phyloP scores from a whole-genome alignment of 2,797 vertebrate genomes.

The Danio choprae region DNA sequence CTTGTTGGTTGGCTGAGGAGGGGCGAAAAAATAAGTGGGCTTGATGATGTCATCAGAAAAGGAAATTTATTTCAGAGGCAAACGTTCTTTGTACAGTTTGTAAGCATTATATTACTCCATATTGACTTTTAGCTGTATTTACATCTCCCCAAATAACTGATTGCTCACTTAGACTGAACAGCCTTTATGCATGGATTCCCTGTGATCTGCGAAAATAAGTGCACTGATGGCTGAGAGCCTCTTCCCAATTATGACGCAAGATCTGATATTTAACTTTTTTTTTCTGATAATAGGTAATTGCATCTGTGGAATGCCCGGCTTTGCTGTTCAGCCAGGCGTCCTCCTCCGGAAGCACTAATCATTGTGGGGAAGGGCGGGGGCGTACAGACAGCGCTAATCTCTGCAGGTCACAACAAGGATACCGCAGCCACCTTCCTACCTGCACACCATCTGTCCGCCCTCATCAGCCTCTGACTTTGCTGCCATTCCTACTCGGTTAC shows the following conservation, averaged over 20 bases:
- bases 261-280: constrained; percentile 19
- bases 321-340: constrained; percentile 18
- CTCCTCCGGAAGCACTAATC: constrained; percentile 25
- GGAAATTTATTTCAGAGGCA: background rate
- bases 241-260: background rate
- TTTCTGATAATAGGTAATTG: constrained; percentile 29
- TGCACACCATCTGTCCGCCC: constrained; percentile 55
- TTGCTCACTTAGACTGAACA: background rate
- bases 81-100: background rate
- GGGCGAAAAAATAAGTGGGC: background rate
- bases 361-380: constrained; percentile 32
- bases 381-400: constrained; percentile 48
- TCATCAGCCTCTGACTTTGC: constrained; percentile 41
- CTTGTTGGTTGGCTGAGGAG: background rate
- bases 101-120: background rate
- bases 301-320: constrained; percentile 32
- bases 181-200: background rate
- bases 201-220: background rate
- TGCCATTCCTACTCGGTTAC: constrained; percentile 4
- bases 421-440: constrained; percentile 55
- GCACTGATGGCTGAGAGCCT: no score
- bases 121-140: background rate
- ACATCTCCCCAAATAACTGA: background rate
- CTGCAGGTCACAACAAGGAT: constrained; percentile 53
- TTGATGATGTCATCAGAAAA: background rate